Percentiles rank a stretch among this genome's conserved stretches.
These are phyloP conservation scores for Temnopleurus reevesii DNA, from an alignment of 53 echinoderm and acorn worm genomes.

Conservation along the genomic window DNA sequence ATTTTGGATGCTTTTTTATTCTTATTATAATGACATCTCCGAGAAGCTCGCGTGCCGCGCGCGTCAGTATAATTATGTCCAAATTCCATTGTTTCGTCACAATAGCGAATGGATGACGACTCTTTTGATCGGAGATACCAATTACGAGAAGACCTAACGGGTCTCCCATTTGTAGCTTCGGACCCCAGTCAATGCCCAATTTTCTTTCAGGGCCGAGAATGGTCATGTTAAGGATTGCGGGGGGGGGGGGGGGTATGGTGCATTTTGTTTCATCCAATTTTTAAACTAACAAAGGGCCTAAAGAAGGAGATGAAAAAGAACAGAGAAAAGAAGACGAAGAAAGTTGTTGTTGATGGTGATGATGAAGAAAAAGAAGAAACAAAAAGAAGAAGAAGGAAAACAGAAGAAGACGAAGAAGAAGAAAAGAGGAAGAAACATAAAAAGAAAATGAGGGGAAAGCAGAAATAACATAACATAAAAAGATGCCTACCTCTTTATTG, in stretches of 20 bases:
- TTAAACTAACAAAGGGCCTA: too few species aligned
- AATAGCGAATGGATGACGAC: neutral
- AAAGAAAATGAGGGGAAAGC: too few species aligned
- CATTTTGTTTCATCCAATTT: neutral
- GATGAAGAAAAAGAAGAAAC: too few species aligned
- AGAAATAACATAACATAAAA: too few species aligned
- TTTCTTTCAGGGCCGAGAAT: neutral
- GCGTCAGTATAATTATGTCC: neutral
- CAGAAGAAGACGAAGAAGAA: too few species aligned
- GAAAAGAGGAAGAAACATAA: too few species aligned
- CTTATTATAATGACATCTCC: neutral
- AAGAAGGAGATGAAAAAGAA: too few species aligned
- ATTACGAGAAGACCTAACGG: neutral
- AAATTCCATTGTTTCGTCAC: neutral
- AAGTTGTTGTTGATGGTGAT: too few species aligned
- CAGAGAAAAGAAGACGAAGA: too few species aligned
- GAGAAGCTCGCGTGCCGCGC: conserved; percentile 26
- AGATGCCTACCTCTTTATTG: too few species aligned
- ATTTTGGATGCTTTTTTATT: neutral
- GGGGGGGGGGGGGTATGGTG: neutral
- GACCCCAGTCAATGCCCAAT: neutral
- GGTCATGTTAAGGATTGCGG: too few species aligned
- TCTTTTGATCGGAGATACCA: neutral
- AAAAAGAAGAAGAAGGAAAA: too few species aligned
- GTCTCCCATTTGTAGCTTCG: neutral